Evolutionary conservation across 2,113 vertebrate genomes (phyloP), one percentile per base, ranked within the genome.

Genomic region (Silurus asotus): DNA sequence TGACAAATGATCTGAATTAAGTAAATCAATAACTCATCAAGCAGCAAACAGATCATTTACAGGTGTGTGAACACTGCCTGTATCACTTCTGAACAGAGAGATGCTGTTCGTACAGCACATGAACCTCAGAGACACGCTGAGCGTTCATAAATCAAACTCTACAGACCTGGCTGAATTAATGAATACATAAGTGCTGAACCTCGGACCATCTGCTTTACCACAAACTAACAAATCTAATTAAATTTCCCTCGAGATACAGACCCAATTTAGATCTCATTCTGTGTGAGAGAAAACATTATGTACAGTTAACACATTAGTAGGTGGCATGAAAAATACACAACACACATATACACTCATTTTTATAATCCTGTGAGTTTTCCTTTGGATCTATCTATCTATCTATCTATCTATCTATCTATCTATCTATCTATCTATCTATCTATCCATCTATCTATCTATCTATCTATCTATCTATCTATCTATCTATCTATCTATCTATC

Each of bases 181-280:
- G 86, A 87, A 70, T 10, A 14, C 15, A 61, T 64, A 56, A 87
- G 65, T 72, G 80, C 88, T 82, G 83, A 58, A 87, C 25, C 83
- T 87, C 85, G 37, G 56, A 62, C 88, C 88, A 89, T 89, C 88
- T 89, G 88, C 81, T 85, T 85, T 85, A 87, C 37, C 62, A 83
- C 85, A 87, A 87, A 89, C 86, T 74, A 84, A 85, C 83, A 78
- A 79, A 69, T 59, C 82, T 87, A 85, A 89, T 89, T 87, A 78
- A 89, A 84, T 81, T 48, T 76, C 88, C 86, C 80, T 48, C 56
- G 88, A 84, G 88, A 72, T 78, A 84, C 7, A 48, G 28, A 81
- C 77, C 70, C 83, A 78, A 78, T 82, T 49, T 28, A 78, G 28
- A 48, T 19, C n/a, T 78, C 62, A 58, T 78, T 65, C 25, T 75